Evolutionary conservation across 2,888 invertebrate species (phyloP), one percentile per base, ranked within the genome.

Genomic region (Allacma fusca): DNA sequence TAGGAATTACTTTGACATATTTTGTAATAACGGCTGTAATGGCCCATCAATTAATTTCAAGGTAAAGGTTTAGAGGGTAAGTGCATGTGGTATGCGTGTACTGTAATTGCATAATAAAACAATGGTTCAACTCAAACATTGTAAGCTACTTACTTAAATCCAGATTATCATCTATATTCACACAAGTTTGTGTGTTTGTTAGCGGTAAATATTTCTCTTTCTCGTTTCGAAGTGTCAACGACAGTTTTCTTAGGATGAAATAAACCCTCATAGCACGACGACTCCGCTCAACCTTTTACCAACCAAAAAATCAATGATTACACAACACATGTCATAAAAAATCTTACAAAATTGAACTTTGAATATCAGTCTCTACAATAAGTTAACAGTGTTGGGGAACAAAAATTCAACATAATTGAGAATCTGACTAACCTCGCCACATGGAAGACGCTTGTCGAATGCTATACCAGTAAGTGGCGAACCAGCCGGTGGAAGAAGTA

Each of bases 381-480:
- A n/a, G n/a, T n/a, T n/a, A n/a, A n/a, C n/a, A n/a, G n/a, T n/a
- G n/a, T n/a, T n/a, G n/a, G n/a, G n/a, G n/a, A n/a, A n/a, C n/a
- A n/a, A n/a, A n/a, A n/a, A n/a, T n/a, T n/a, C n/a, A n/a, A n/a
- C n/a, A n/a, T n/a, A n/a, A n/a, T n/a, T n/a, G n/a, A n/a, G n/a
- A n/a, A n/a, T n/a, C n/a, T n/a, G 19, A 12, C 59, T 87, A 89
- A 96, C 96, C 89, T 98, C 97, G 80, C 98, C 98, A 87, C 97
- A 97, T 0, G 98, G 97, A 82, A 98, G 87, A 84, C 98, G 90
- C 86, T 97, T 96, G 67, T 93, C 93, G 86, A 99, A 97, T 82
- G 93, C 93, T 80, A 98, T 96, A 0, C 97, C 97, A 0, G 97
- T 97, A 89, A 98, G 91, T 0, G 98, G 98, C 0, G 98, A 97